Conservation (phyloP, 2,888 invertebrate species). For the Ptycholaimellus sp. region DNA sequence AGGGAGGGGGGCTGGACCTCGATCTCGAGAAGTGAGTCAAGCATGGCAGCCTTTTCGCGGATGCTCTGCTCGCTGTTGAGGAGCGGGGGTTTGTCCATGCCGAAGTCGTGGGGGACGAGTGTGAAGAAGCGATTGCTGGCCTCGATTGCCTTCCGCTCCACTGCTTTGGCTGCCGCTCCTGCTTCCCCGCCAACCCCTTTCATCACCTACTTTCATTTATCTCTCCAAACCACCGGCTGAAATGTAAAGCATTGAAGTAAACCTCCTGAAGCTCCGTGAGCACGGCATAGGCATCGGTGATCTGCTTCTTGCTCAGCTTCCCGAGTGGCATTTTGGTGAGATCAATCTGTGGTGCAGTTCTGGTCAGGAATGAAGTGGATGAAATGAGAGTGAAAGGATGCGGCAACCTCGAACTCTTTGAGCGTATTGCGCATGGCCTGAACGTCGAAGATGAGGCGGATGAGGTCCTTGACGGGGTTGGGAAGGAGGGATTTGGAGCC, state of each 20-base stretch:
- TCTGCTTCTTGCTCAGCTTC: conserved; percentile 68
- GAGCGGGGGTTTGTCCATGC: conserved; percentile 52
- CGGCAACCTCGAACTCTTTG: conserved; percentile 58
- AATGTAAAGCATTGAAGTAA: conserved; percentile 3
- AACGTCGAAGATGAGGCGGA: conserved; percentile 67
- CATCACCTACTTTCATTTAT: conserved; percentile 37
- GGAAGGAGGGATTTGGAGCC: conserved; percentile 32
- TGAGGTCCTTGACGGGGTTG: conserved; percentile 51
- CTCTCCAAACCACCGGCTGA: too few relatives aligned
- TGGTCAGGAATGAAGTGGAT: too few relatives aligned
- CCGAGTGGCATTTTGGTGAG: conserved; percentile 93
- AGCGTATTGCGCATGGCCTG: conserved; percentile 69
- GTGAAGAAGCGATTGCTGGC: conserved; percentile 82
- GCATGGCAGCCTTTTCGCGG: conserved; percentile 50
- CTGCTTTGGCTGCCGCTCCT: too few relatives aligned
- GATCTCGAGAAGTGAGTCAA: conserved; percentile 72
- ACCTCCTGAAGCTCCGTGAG: conserved; percentile 34
- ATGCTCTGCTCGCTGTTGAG: conserved; percentile 51
- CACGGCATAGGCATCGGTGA: conserved; percentile 57
- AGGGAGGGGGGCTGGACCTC: too few relatives aligned
- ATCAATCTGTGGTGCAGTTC: conserved; percentile 40
- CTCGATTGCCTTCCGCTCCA: conserved; percentile 34
- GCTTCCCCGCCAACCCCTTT: conserved; percentile 27
- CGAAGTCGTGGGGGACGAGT: conserved; percentile 79
- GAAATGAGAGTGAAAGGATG: not conserved